Base-by-base conservation (phyloP, 2,113 vertebrate genomes). In the Pagrus major region DNA sequence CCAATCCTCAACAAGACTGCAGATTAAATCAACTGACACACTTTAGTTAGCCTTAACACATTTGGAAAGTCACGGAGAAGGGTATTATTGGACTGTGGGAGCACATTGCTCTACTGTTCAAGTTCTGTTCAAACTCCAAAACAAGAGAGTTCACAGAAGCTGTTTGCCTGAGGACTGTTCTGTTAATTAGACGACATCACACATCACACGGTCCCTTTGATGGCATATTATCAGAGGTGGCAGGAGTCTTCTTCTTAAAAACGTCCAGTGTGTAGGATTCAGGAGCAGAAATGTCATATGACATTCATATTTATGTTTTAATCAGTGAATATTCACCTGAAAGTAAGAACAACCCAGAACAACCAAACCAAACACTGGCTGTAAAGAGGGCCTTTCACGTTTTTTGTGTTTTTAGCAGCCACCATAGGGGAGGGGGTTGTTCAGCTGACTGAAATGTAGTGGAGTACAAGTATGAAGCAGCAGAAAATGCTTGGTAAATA, bases 61-160 rank as follows among this genome's bases (percentile, higher is more conserved):
- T 69, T 70, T 51, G 5, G 7, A 41, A 65, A 66, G 16, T 23
- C n/a, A 12, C 9, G 9, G n/a, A 18, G 25, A 10, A 5, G 9
- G 8, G 27, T 27, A 35, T 2, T 11, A 31, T 8, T 14, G 12
- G 42, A 27, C 23, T 11, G 33, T 16, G 5, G 21, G 44, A 35
- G n/a, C 58, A 84, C 41, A 70, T 33, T 23, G 70, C 27, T 59
- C 44, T 23, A 44, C 51, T 85, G 77, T 79, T 58, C 37, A 39
- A 39, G n/a, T 18, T 64, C 12, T 41, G 9, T 1, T 31, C 2
- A 11, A 35, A 60, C 37, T 37, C 2, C 9, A 46, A 37, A 68
- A 60, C 21, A 14, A 20, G 21, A 1, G 7, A 74, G 16, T n/a
- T 69, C 31, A 41, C 2, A 64, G 5, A 54, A 23, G n/a, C 16